Evolutionary conservation across 2,888 invertebrate genomes (phyloP), one percentile per base, ranked within the genome.

Genomic region (Scaptodrosophila latifasciaeformis): DNA sequence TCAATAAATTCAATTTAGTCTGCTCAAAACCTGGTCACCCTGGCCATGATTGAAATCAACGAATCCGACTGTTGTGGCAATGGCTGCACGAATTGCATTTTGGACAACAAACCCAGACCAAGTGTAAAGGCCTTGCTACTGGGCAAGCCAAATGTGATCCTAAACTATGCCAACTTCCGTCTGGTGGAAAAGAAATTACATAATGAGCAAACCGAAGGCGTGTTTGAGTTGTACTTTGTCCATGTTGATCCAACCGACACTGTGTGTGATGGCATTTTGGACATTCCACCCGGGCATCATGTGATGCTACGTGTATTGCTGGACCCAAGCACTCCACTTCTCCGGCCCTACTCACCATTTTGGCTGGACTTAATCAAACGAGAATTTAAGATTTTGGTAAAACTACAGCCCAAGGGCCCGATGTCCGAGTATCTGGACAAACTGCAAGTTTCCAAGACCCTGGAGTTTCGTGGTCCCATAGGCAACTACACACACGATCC

Each of bases 391-490:
- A 87, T 92, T 47, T 70, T 92, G 39, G 88, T 92, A 0, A 92
- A 91, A 85, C 83, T 88, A 45, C 90, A 90, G 85, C 75, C 85
- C 1, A 70, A 85, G 57, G 92, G 92, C 0, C 62, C 85, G 43
- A 90, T 92, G 86, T 91, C 92, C 1, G 84, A 85, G 54, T 87
- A 88, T 44, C 83, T 92, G 43, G 84, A 81, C 51, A 74, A 82
- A 24, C 82, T 91, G 72, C 68, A 83, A 46, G 63, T 84, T 29
- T 88, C 88, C 1, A 88, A 89, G 49, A 60, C 85, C 39, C 89
- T 92, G 7, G 85, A 89, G 50, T 92, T 93, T 89, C 87, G 93
- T 71, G 94, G 94, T 0, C 93, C 94, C 0, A 92, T 91, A 86
- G 92, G 93, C 6, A 53, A 54, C 13, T 78, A 69, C 55, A 12